Base-by-base conservation (phyloP, 2,888 invertebrate species). In the Trichopria drosophilae region DNA sequence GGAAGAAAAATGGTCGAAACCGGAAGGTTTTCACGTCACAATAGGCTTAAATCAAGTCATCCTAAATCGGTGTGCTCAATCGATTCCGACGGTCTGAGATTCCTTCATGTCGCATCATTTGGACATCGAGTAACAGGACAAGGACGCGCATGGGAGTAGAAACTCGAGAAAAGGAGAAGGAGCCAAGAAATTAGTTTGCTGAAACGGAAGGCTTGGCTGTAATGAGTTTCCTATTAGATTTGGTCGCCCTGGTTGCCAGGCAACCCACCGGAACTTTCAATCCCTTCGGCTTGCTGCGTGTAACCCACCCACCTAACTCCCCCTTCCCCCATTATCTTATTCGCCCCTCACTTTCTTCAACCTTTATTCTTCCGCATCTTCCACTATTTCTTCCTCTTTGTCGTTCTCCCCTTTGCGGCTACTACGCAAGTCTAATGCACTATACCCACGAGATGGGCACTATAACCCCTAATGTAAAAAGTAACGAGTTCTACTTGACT, bases 211-310 rank as follows among this genome's bases (percentile, higher is more conserved):
- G 64, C 64, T 62, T 55, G 61, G 58, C 62, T 63, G 67, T 72
- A 72, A 73, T 72, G 72, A 72, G 69, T 72, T 72, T 72, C 67
- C 70, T 71, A 73, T 72, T 73, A 71, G 71, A 71, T 71, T 72
- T 71, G 61, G 66, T 67, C 61, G 64, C 61, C 54, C 51, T 20
- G 51, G 69, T 67, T 63, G 64, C 70, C 63, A 60, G 63, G 63
- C 64, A 62, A 71, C 68, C 55, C 6, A 28, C 42, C 57, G 59
- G 61, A 66, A 65, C 65, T 69, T 66, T 64, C 63, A 60, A 63
- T 64, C 62, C 62, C 57, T 57, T 60, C 56, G 39, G 40, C 47
- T 53, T 49, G 39, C 52, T n/a, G 22, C 43, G 23, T 36, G 34
- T 41, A 39, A 48, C 44, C 45, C 48, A 40, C 34, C 31, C n/a